Base-by-base conservation (phyloP, 2,888 invertebrate genomes). In the Dryomyza anilis region DNA sequence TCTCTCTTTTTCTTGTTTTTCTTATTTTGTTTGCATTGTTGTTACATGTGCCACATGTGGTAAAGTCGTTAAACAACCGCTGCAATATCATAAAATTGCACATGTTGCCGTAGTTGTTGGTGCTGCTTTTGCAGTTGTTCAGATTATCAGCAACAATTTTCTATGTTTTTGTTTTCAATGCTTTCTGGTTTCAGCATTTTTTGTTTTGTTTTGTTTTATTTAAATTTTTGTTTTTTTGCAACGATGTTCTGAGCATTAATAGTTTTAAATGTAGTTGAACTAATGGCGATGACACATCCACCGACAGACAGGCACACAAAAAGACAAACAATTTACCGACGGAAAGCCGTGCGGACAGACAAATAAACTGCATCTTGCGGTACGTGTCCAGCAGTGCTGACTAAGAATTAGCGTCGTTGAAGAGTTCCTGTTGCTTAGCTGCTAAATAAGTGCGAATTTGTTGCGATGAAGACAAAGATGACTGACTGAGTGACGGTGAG, bases 191-290 rank as follows among this genome's bases (percentile, higher is more conserved):
- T 14, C 21, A 21, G 23, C n/a, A 55, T 55, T 55, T 19, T 33
- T 33, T 50, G 23, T 19, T 29, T 8, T 43, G 16, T 36, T 39
- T 1, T 23, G 2, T 53, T 12, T 57, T 33, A 43, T n/a, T n/a
- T n/a, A n/a, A n/a, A 33, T 12, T 56, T 56, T 33, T 39, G 29
- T 23, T 8, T 19, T 57, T 21, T 43, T 58, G 10, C 27, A 12
- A 46, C 19, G 7, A 2, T 33, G 29, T 8, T 43, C 23, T 16
- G 7, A 57, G 57, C 58, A 25, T 58, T 45, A 29, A 45, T 58
- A 58, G 58, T 58, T 58, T 58, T 30, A 46, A 60, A 60, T 58
- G 50, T 48, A 23, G 60, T 33, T 60, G 60, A 30, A 21, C 33
- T 59, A 59, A 59, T 60, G 50, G 48, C 23, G 33, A 48, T 59